Evolutionary conservation across 2,888 invertebrate genomes (phyloP), one percentile per base, ranked within the genome.

Genomic region (Nasonovia ribisnigri): DNA sequence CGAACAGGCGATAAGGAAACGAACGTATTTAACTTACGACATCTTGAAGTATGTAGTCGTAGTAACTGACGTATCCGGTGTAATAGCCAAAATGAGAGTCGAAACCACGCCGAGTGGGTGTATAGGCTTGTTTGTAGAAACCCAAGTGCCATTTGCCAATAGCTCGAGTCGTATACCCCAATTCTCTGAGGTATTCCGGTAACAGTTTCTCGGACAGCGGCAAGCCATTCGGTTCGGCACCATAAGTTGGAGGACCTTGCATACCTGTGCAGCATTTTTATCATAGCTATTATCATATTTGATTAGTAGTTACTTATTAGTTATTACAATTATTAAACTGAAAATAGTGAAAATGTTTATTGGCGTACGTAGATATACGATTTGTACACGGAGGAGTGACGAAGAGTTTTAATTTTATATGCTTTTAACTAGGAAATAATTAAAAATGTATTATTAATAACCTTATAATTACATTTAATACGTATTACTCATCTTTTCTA

Each of bases 81-180:
- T 97, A 97, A 96, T 97, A 98, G 26, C 98, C 98, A 95, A 97
- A 97, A 95, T 98, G 98, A 13, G 97, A 96, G 95, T 98, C 97
- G 95, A 98, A 98, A 11, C 98, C 98, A 92, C 98, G 96, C 93
- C 96, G 96, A 4, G 97, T 97, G 0, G 98, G 98, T 4, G 97
- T 97, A 95, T 97, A 98, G 95, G 97, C 97, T 92, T 96, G 96
- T 93, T 96, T 96, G 94, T 97, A 97, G 96, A 97, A 98, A 3
- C 99, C 99, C 94, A 99, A 96, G 95, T 98, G 97, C 99, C 99
- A 99, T 96, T 99, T 99, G 46, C 99, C 99, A 24, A 99, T 97
- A 54, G 98, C 96, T 95, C 98, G 97, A 0, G 98, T 98, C 13
- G 96, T 96, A 96, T 99, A 99, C 0, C 98, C 98, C 11, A 96